Evolutionary conservation across 2,888 invertebrate species (phyloP), one percentile per base, ranked within the genome.

Genomic region (Netelia melanura): DNA sequence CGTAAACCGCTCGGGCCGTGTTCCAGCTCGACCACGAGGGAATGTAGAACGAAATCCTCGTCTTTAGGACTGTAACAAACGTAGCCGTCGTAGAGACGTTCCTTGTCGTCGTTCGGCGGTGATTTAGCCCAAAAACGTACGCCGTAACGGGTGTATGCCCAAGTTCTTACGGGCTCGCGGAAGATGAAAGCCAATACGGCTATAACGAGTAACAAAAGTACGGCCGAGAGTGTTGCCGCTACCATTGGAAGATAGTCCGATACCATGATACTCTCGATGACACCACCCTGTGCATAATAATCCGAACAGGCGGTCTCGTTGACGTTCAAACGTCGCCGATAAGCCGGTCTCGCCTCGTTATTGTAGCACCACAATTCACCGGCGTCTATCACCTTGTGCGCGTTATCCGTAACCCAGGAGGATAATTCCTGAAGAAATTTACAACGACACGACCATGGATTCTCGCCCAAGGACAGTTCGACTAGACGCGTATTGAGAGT

Each of bases 11-110:
- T 96, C 88, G 96, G 95, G 30, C 97, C 97, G 90, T 97, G 97
- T 94, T 98, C 98, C 90, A 98, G 94, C 92, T 98, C 97, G 75
- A 96, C 97, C 56, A 97, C 97, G 88, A 98, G 95, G 71, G 97
- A 97, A 91, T 97, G 97, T 84, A 97, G 95, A 3, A 98, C 98
- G 92, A 98, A 98, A 92, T 97, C 97, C 92, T 98, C 98, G 94
- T 98, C 98, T 94, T 97, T 98, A 62, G 97, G 97, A 90, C 98
- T 98, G 94, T 98, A 99, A 91, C 98, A 96, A 14, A 99, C 97
- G 93, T 98, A 98, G 68, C 98, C 98, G 93, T 99, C 98, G 94
- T 98, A 98, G 44, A 97, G 95, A 91, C 98, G 97, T 91, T 98
- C 97, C 85, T 96, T 96, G 90, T 97, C 97, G 93, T 97, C 98